A percentile compares a stretch with the other conserved stretches of the same genome.
These are phyloP conservation scores for Planococcus citri DNA, from an alignment of 1,140 invertebrate genomes.

Conservation along the genomic window DNA sequence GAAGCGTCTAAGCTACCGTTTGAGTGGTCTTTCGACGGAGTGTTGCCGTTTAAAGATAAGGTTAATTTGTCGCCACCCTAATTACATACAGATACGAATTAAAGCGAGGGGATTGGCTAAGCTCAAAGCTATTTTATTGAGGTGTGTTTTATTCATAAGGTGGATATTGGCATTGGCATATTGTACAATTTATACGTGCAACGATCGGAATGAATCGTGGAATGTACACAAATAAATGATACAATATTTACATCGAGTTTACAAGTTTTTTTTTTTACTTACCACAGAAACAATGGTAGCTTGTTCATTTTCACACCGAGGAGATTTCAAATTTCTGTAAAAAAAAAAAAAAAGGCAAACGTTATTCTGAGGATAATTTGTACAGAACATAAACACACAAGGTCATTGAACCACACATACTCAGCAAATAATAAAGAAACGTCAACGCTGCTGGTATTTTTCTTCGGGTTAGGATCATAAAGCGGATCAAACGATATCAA, in stretches of 20 bases:
- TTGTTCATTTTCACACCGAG: conserved; percentile 36
- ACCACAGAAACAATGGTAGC: conserved; percentile 63
- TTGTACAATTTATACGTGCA: not conserved
- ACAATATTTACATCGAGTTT: conserved; percentile 19
- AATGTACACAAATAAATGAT: conserved; percentile 34
- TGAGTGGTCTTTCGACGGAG: conserved; percentile 26
- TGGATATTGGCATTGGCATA: not conserved
- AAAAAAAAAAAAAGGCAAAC: too few relatives aligned
- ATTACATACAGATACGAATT: conserved; percentile 24
- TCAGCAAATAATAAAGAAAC: conserved; percentile 23
- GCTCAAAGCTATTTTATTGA: too few relatives aligned
- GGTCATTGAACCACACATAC: conserved; percentile 20
- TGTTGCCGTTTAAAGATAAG: conserved; percentile 36
- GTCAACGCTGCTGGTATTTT: not conserved
- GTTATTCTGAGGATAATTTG: too few relatives aligned
- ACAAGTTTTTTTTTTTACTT: conserved; percentile 35
- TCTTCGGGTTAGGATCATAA: not conserved
- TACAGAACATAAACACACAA: too few relatives aligned
- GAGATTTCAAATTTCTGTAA: not conserved
- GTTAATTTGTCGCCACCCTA: conserved; percentile 65
- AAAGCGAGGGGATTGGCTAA: not conserved
- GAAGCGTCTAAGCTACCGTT: conserved; percentile 27
- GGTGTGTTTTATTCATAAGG: too few relatives aligned
- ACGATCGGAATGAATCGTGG: not conserved
- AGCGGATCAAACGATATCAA: conserved; percentile 28